Conservation (phyloP, 35 echinoderm and acorn worm species). For the Anneissia japonica region DNA sequence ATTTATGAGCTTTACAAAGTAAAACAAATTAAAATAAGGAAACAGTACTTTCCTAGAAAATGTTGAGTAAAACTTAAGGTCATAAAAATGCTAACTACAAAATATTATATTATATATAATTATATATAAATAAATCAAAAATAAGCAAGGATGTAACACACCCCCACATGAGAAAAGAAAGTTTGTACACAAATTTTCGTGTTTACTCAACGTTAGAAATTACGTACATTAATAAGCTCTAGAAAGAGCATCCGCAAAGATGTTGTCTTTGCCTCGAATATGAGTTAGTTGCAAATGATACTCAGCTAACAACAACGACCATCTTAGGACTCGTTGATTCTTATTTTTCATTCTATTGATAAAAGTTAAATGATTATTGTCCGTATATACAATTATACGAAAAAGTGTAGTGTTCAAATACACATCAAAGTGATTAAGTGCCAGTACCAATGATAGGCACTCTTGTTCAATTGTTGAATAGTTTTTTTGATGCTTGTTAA, state of each 20-base stretch:
- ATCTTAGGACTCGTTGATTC: constrained; percentile 18
- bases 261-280: constrained; percentile 10
- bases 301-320: background rate
- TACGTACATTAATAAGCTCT: background rate
- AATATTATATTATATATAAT: too few relatives aligned
- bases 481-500: constrained; percentile 13
- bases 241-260: constrained; percentile 34
- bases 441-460: constrained; percentile 3
- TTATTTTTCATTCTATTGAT: constrained; percentile 16
- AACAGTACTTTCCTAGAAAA: too few relatives aligned
- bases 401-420: constrained; percentile 14
- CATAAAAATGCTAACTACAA: too few relatives aligned
- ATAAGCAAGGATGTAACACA: too few relatives aligned
- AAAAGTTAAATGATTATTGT: constrained; percentile 14
- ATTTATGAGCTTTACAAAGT: too few relatives aligned
- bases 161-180: too few relatives aligned
- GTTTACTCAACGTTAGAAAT: too few relatives aligned
- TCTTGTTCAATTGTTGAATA: constrained; percentile 50
- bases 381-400: background rate
- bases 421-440: constrained; percentile 21
- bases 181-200: too few relatives aligned
- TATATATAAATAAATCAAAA: too few relatives aligned
- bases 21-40: too few relatives aligned
- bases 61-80: too few relatives aligned
- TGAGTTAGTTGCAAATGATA: background rate